Percentiles rank a stretch among this genome's conserved stretches.
Evolutionary conservation across 2,797 vertebrate genomes (phyloP).

Genomic region (Tragopan temminckii): DNA sequence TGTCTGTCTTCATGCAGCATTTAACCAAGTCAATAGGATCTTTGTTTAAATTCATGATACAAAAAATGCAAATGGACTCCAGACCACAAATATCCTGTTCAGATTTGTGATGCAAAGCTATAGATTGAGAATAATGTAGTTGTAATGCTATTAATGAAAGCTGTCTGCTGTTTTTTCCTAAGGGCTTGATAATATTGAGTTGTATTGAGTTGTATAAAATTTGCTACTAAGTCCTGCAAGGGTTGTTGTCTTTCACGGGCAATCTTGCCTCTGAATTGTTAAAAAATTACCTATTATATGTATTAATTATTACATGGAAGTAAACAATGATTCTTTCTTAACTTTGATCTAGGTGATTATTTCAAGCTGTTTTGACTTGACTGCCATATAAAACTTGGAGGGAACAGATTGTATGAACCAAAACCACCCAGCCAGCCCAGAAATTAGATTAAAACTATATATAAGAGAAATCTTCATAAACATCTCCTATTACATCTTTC

Average conservation of each 20-base stretch:
- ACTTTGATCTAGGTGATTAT: not conserved
- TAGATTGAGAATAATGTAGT: not conserved
- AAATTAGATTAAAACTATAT: conserved; percentile 47
- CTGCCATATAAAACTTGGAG: not conserved
- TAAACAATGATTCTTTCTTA: not conserved
- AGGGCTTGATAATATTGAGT: not conserved
- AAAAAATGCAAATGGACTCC: not conserved
- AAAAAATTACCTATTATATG: not conserved
- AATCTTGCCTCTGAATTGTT: not conserved
- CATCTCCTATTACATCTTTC: conserved; percentile 55
- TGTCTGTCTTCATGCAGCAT: conserved; percentile 13
- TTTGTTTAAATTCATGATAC: not conserved
- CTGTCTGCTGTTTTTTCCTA: not conserved
- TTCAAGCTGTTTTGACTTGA: conserved; percentile 16
- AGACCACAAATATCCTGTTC: not conserved
- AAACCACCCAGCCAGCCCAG: conserved; percentile 4
- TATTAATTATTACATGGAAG: not conserved
- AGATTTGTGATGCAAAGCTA: not conserved
- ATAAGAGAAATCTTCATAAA: conserved; percentile 56
- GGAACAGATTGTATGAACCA: not conserved
- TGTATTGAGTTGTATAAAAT: not conserved
- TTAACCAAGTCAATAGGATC: not conserved
- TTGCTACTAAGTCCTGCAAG: not conserved
- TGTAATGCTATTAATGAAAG: not conserved
- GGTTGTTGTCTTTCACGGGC: not conserved